Conservation (phyloP, 2,888 invertebrate genomes). For the Amblyteles armatorius region DNA sequence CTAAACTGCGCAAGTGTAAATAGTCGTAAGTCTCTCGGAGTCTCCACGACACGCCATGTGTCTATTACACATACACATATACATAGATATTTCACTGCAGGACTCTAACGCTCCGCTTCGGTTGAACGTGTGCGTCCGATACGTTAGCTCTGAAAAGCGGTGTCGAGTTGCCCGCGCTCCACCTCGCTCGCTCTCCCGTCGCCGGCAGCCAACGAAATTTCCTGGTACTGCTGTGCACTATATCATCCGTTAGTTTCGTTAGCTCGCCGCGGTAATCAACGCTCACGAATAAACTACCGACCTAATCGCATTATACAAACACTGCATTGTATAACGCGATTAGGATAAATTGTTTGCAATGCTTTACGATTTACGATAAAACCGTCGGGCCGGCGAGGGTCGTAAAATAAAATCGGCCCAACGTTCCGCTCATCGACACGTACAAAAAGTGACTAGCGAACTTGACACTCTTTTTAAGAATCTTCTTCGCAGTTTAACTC, state of each 20-base stretch:
- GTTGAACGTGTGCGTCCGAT: conserved; percentile 41
- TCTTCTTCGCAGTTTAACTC: too few species aligned
- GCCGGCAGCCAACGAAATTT: conserved; percentile 33
- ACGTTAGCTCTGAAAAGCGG: conserved; percentile 59
- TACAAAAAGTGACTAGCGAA: too few species aligned
- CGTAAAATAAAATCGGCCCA: too few species aligned
- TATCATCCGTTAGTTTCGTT: conserved; percentile 60
- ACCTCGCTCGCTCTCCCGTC: conserved; percentile 24
- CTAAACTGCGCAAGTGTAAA: conserved; percentile 58
- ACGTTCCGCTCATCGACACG: too few species aligned
- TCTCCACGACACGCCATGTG: conserved; percentile 24
- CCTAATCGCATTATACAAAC: not conserved
- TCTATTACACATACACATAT: not conserved
- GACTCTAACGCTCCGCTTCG: conserved; percentile 15
- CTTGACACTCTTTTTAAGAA: too few species aligned
- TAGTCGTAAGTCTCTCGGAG: conserved; percentile 56
- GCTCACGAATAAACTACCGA: conserved; percentile 7
- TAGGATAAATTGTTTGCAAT: too few species aligned
- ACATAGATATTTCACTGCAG: not conserved
- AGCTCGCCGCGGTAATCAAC: conserved; percentile 50
- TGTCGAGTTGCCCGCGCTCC: conserved; percentile 51
- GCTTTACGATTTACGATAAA: too few species aligned
- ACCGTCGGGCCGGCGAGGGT: too few species aligned
- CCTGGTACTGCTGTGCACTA: conserved; percentile 43
- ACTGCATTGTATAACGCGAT: not conserved